Percentiles rank a stretch among this genome's conserved stretches.
These are phyloP conservation scores for Cataglyphis albicans DNA, from an alignment of 2,888 invertebrate species.

Conservation along the genomic window DNA sequence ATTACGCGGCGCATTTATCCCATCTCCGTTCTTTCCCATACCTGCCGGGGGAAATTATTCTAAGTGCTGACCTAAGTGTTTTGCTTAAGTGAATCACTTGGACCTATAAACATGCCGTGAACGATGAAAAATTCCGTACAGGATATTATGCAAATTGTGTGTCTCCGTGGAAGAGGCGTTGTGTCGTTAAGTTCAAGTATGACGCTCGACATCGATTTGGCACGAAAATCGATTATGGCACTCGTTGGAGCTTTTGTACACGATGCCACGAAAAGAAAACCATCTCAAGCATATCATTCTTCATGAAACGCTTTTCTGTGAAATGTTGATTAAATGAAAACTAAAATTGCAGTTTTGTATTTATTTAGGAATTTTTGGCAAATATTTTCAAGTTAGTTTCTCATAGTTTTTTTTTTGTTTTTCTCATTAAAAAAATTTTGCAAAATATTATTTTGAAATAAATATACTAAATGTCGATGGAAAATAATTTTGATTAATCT, in stretches of 20 bases:
- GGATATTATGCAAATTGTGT: slow-evolving; percentile 57
- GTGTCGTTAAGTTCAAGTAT: slow-evolving; percentile 19
- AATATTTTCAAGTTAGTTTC: neutral
- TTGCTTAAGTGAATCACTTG: slow-evolving; percentile 37
- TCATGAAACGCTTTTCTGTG: neutral
- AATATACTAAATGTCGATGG: neutral
- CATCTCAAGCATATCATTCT: slow-evolving; percentile 21
- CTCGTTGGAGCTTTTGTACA: neutral
- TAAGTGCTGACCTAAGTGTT: slow-evolving; percentile 49
- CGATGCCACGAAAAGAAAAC: slow-evolving; percentile 29
- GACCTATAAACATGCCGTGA: slow-evolving; percentile 9
- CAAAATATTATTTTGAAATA: neutral
- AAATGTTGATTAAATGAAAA: slow-evolving; percentile 15
- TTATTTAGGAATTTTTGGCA: neutral
- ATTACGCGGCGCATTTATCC: slow-evolving; percentile 28
- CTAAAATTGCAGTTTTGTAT: neutral
- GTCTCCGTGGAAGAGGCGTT: neutral
- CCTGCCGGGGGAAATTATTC: slow-evolving; percentile 41
- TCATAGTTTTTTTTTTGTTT: neutral
- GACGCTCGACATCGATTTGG: slow-evolving; percentile 52
- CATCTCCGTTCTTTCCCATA: neutral
- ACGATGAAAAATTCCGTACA: slow-evolving; percentile 52
- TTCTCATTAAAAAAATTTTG: neutral
- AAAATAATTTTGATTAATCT: neutral
- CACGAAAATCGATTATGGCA: slow-evolving; percentile 49